phyloP scores from a whole-genome alignment of 2,888 invertebrate genomes.

The Neoaliturus tenellus region DNA sequence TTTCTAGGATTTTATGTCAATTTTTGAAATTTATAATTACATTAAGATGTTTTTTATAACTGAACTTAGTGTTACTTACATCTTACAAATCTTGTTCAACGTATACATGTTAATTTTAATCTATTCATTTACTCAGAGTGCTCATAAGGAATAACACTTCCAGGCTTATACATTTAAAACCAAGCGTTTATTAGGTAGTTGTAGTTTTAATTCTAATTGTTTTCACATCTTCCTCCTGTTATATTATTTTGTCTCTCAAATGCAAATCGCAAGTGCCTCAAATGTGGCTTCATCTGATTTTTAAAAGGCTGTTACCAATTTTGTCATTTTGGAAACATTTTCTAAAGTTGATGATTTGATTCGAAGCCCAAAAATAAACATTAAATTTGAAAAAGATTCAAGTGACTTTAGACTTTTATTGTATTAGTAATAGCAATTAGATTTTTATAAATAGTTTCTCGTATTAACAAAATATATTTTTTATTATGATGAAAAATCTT shows the following conservation, averaged over 20 bases:
- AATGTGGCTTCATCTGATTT: slow-evolving; percentile 14
- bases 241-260: not conserved
- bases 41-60: not conserved
- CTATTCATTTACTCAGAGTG: not conserved
- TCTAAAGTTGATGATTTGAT: not conserved
- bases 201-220: not conserved
- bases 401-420: too few relatives aligned
- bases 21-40: slow-evolving; percentile 1
- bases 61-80: not conserved
- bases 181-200: not conserved
- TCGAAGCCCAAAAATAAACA: slow-evolving; percentile 1
- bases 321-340: not conserved
- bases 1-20: slow-evolving; percentile 18
- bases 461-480: too few relatives aligned
- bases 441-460: too few relatives aligned
- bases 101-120: slow-evolving; percentile 25
- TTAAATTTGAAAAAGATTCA: too few relatives aligned
- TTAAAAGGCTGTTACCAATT: slow-evolving; percentile 3
- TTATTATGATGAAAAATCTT: too few relatives aligned
- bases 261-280: slow-evolving; percentile 30
- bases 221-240: not conserved
- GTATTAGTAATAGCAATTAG: too few relatives aligned
- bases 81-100: not conserved
- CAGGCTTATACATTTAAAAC: not conserved
- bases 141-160: not conserved